Evolutionary conservation across 2,888 invertebrate genomes (phyloP).

Genomic region (Acanthosepion lycidas): DNA sequence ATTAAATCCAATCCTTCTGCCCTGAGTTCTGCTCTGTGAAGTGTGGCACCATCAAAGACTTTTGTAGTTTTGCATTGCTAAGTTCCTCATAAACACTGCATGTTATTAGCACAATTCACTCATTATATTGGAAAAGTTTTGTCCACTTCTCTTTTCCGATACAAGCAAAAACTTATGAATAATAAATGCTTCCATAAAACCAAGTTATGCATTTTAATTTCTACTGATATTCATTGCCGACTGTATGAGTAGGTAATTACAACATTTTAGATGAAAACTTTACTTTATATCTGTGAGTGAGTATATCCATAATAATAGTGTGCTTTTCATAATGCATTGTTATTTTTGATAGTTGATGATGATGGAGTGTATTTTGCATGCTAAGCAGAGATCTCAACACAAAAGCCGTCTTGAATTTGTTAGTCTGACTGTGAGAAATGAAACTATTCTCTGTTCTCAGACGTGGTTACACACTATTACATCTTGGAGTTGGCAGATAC

Average conservation of each 20-base stretch:
- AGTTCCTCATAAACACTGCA: conserved; percentile 13
- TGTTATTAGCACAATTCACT: neutral
- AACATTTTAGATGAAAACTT: neutral
- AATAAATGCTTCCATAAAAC: conserved; percentile 33
- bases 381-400: neutral
- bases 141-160: neutral
- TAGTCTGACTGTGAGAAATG: neutral
- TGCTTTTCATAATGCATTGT: conserved; percentile 22
- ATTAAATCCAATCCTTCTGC: conserved; percentile 33
- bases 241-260: neutral
- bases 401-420: neutral
- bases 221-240: neutral
- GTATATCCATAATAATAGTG: neutral
- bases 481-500: neutral
- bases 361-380: neutral
- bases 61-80: conserved; percentile 33
- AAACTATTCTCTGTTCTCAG: conserved; percentile 16
- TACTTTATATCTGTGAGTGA: neutral
- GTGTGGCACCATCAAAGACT: conserved; percentile 12
- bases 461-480: neutral
- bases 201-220: conserved; percentile 33
- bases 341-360: neutral
- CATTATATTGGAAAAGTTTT: neutral
- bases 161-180: conserved; percentile 4
- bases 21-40: neutral